Base-by-base conservation (phyloP, 2,888 invertebrate genomes). In the Molanna angustata region DNA sequence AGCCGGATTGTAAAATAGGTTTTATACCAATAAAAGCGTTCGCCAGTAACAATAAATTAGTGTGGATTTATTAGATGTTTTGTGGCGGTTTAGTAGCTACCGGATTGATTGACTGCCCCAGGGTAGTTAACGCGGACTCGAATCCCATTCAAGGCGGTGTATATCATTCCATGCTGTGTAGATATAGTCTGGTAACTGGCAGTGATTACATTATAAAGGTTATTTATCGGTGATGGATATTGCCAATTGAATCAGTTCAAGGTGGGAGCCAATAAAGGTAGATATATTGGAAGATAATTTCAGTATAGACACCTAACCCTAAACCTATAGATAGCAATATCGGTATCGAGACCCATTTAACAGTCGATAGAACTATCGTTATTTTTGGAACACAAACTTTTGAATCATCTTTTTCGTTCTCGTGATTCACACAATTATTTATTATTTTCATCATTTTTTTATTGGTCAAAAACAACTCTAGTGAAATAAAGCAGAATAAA, bases 41-140 rank as follows among this genome's bases (percentile, higher is more conserved):
- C 43, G 45, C 49, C 44, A 52, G 54, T 48, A 47, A 49, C 55
- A 52, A 58, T 58, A 58, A 58, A 58, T 58, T 58, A 58, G 55
- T 48, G 52, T 17, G 51, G 58, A 58, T 58, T 58, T 58, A 58
- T 58, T 22, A 19, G 42, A 21, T 22, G 48, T 43, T 31, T 21
- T 16, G 47, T 21, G 45, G 51, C 31, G 43, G 48, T 32, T 43
- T 35, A 27, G 52, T 21, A 32, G 47, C 22, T 32, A 20, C 31
- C 22, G 37, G 27, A 52, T 52, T 52, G 56, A 56, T 56, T 56
- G 56, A 56, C 56, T 56, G 51, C 52, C 52, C 31, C 41, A 21
- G 42, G 48, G 48, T 52, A 56, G 42, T 44, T 56, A 56, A 56
- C 48, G 49, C 52, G 40, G 56, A 52, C 49, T 56, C 52, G 47